A percentile compares a stretch with the other conserved stretches of the same genome.
These are phyloP conservation scores for Hyaena hyaena DNA, from an alignment of 2,113 vertebrate genomes.

Conservation along the genomic window DNA sequence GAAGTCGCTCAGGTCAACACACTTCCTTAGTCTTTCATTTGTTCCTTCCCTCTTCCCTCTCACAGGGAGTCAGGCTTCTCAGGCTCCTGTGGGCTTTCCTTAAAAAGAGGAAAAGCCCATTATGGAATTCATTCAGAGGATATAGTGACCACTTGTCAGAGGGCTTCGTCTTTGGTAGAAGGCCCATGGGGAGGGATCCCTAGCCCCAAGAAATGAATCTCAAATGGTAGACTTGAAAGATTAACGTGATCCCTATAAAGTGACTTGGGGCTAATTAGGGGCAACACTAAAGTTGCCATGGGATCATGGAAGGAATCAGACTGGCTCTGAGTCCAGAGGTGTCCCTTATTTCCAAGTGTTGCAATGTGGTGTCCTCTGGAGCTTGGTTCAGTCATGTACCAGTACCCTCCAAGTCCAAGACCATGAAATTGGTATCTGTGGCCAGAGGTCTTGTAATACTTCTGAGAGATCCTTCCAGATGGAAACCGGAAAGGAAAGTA, in stretches of 20 bases:
- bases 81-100: not conserved
- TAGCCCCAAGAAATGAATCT: not conserved
- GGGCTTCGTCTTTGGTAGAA: not conserved
- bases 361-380: not conserved
- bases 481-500: not conserved
- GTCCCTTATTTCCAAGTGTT: not conserved
- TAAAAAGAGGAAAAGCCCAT: not conserved
- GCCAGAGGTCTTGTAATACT: not conserved
- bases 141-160: not conserved
- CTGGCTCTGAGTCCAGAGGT: not conserved
- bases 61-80: not conserved
- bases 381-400: not conserved
- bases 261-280: not conserved
- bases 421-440: not conserved
- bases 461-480: not conserved
- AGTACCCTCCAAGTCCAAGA: not conserved
- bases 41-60: not conserved
- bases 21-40: not conserved
- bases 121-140: not conserved
- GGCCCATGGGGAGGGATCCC: not conserved
- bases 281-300: not conserved
- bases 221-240: not conserved
- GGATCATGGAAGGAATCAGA: not conserved
- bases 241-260: not conserved
- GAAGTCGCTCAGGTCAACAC: not conserved